Percentiles rank a stretch among this genome's conserved stretches.
phyloP scores from a whole-genome alignment of 2,888 invertebrate genomes.

The Tridacna crocea region DNA sequence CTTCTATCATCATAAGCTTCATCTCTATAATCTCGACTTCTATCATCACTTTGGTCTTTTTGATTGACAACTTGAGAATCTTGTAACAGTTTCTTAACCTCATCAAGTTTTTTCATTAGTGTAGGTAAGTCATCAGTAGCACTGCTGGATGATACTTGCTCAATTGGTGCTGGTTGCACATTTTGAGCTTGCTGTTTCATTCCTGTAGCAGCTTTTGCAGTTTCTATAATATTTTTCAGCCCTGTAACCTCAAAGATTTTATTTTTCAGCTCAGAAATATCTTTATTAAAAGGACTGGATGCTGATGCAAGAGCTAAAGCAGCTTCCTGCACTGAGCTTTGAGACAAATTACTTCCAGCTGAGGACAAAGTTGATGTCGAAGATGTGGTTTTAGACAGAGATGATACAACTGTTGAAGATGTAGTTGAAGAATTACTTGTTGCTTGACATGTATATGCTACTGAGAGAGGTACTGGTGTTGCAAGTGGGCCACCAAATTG shows the following conservation, averaged over 20 bases:
- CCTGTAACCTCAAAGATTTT: slow-evolving; percentile 22
- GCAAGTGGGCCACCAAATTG: not conserved
- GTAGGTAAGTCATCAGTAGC: slow-evolving; percentile 6
- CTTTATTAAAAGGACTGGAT: not conserved
- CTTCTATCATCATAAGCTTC: not conserved
- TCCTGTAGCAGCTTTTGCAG: not conserved
- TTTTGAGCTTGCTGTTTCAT: not conserved
- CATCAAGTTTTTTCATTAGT: not conserved
- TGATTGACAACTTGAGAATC: not conserved
- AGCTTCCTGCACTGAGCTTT: not conserved
- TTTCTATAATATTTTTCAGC: not conserved
- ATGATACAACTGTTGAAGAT: not conserved
- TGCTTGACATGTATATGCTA: not conserved
- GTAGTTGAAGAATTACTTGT: not conserved
- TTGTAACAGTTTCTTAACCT: slow-evolving; percentile 8
- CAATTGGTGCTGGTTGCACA: not conserved
- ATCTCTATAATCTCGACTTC: not conserved
- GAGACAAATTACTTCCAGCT: not conserved
- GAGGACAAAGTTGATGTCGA: not conserved
- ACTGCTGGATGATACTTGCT: not conserved
- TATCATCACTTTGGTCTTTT: not conserved
- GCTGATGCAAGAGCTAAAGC: slow-evolving; percentile 5
- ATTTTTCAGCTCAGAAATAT: slow-evolving; percentile 9
- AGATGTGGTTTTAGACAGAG: not conserved
- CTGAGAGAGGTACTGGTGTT: not conserved